Base-by-base conservation (phyloP, 1,140 invertebrate genomes). In the Tribolium madens region DNA sequence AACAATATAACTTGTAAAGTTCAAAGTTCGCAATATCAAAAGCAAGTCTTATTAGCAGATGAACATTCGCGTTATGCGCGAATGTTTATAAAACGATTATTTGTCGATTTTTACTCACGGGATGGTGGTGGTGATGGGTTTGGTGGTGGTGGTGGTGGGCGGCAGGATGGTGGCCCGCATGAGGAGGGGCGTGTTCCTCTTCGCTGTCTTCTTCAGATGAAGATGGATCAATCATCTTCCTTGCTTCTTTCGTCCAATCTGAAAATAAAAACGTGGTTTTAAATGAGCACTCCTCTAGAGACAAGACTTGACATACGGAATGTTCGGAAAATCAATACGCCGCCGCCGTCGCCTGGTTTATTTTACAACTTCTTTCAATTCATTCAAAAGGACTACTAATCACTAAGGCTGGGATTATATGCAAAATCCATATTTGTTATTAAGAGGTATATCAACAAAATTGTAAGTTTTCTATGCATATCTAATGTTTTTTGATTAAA, bases 131-230 rank as follows among this genome's bases (percentile, higher is more conserved):
- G 68, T 64, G 73, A 7, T 75, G 81, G 76, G 71, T 36, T 33
- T 77, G 79, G 52, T 79, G 79, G 70, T 86, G 79, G 70, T 86
- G 84, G 69, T 83, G 83, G 78, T 85, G 85, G 14, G 81, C 77
- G 21, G 82, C 80, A 50, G 84, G 76, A 80, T 86, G 84, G 52
- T 82, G 84, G 50, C 82, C 83, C 73, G 77, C 77, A 77, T 82
- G 84, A 86, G 89, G 85, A 85, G 89, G 86, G 88, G 90, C 89
- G 80, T 92, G 91, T 85, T 95, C 94, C 86, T 95, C 94, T 78
- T 96, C 94, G 81, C 91, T 94, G 83, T 96, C 94, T 85, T 95
- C 93, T 86, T 96, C 94, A 57, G 94, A 95, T 81, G 94, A 95
- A 86, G 94, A 95, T 78, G 94, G 94, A 85, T 96, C 94, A 86